Evolutionary conservation across 2,113 vertebrate genomes (phyloP).

Genomic region (Fukomys damarensis): DNA sequence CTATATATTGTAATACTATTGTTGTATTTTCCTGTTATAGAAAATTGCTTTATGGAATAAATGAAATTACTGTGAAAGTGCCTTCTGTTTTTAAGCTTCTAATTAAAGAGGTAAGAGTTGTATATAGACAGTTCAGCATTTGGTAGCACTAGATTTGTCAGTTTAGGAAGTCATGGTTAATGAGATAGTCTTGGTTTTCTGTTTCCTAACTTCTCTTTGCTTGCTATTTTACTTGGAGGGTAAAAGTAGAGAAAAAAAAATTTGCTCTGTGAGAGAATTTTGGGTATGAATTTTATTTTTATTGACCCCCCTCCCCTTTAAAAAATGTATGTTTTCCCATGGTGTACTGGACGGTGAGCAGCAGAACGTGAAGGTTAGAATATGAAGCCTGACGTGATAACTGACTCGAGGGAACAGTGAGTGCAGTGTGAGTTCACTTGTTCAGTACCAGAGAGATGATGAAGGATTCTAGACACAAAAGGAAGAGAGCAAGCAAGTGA

Average conservation of each 20-base stretch:
- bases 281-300: background rate
- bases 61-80: constrained; percentile 99
- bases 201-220: background rate
- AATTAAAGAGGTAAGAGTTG: constrained; percentile 95
- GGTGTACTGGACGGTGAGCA: background rate
- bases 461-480: background rate
- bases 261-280: background rate
- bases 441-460: background rate
- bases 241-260: background rate
- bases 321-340: background rate
- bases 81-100: constrained; percentile 99
- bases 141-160: constrained; percentile 23
- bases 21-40: constrained; percentile 84
- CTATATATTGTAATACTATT: constrained; percentile 18
- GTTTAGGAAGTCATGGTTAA: constrained; percentile 27
- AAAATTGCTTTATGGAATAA: constrained; percentile 96
- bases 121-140: background rate
- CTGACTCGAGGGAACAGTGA: background rate
- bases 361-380: background rate
- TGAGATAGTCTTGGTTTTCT: constrained; percentile 25
- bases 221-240: constrained; percentile 29
- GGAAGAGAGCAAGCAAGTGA: background rate
- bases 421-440: background rate
- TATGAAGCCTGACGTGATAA: background rate
- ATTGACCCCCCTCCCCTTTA: background rate